Evolutionary conservation across 2,888 invertebrate species (phyloP).

Genomic region (Cryptocephalus primarius): DNA sequence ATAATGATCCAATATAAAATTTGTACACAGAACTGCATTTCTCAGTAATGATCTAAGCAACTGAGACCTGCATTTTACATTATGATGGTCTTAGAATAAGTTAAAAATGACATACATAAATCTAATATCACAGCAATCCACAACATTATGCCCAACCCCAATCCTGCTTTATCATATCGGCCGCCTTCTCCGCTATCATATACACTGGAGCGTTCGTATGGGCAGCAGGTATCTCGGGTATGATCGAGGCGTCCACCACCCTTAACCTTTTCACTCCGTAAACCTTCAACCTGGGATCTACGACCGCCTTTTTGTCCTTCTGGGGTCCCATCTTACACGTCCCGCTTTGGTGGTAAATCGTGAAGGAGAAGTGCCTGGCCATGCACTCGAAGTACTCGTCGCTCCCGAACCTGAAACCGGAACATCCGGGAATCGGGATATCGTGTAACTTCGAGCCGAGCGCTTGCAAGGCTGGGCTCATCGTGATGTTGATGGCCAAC

Average conservation of each 20-base stretch:
- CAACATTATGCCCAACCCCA: slow-evolving; percentile 24
- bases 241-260: slow-evolving; percentile 69
- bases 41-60: too few species aligned
- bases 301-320: slow-evolving; percentile 49
- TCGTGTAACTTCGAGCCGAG: slow-evolving; percentile 44
- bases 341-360: slow-evolving; percentile 57
- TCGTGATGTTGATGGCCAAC: slow-evolving; percentile 45
- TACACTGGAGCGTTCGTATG: slow-evolving; percentile 69
- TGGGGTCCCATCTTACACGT: slow-evolving; percentile 57
- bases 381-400: slow-evolving; percentile 62
- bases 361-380: slow-evolving; percentile 53
- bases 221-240: slow-evolving; percentile 65
- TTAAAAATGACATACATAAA: too few species aligned
- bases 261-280: slow-evolving; percentile 57
- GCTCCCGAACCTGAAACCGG: slow-evolving; percentile 45
- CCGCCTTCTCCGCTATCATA: slow-evolving; percentile 74
- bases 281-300: slow-evolving; percentile 50
- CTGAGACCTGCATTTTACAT: too few species aligned
- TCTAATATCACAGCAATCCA: too few species aligned
- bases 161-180: slow-evolving; percentile 56
- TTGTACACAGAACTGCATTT: too few species aligned
- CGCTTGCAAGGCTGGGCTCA: slow-evolving; percentile 46
- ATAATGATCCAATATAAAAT: too few species aligned
- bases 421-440: slow-evolving; percentile 50
- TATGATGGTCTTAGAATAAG: too few species aligned